Evolutionary conservation across 2,797 vertebrate species (phyloP).

Genomic region (Glossophaga mutica): DNA sequence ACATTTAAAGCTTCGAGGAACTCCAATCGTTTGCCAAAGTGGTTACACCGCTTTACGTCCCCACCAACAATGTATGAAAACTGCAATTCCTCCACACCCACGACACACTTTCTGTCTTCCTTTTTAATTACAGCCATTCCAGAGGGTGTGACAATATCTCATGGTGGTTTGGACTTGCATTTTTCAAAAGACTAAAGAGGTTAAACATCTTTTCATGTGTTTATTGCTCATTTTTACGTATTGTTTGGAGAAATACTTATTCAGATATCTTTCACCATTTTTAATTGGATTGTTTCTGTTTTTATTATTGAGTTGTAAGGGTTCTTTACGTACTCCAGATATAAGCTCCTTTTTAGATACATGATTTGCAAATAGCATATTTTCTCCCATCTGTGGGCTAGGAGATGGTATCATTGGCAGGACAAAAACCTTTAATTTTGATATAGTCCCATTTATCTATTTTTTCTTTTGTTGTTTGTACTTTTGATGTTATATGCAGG

Average conservation of each 20-base stretch:
- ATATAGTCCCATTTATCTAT: not conserved
- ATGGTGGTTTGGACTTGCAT: not conserved
- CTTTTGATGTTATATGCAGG: not conserved
- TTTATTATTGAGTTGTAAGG: not conserved
- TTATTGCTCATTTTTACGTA: not conserved
- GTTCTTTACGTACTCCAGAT: not conserved
- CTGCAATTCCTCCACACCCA: not conserved
- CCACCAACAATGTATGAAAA: not conserved
- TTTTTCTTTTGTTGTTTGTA: not conserved
- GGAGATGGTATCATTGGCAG: not conserved
- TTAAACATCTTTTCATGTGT: not conserved
- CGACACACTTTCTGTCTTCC: not conserved
- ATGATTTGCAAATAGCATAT: not conserved
- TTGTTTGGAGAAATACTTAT: not conserved
- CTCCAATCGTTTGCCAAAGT: not conserved
- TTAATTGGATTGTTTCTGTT: not conserved
- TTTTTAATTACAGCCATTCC: not conserved
- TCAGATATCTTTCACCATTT: not conserved
- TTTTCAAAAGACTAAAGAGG: not conserved
- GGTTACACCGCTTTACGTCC: not conserved
- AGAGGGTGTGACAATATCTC: not conserved
- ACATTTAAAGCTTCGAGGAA: not conserved
- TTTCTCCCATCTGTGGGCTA: not conserved
- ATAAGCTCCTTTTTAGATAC: not conserved
- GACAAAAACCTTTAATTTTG: not conserved